Conservation (phyloP, 2,797 vertebrate genomes). For the Otus scops region DNA sequence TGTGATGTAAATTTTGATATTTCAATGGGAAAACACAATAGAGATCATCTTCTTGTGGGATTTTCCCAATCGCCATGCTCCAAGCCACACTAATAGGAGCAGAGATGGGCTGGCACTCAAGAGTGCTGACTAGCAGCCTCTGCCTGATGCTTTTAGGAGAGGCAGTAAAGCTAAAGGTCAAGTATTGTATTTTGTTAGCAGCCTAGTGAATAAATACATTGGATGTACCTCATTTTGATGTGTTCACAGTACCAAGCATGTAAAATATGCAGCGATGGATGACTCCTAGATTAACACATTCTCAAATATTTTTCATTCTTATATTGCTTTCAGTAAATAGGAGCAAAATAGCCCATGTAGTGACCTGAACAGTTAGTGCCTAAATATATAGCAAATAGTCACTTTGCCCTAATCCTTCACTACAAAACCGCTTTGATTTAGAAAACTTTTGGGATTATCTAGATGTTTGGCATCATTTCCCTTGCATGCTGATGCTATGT, state of each 20-base stretch:
- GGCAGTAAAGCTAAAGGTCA: conserved; percentile 8
- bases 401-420: not conserved
- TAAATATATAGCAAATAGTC: not conserved
- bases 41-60: not conserved
- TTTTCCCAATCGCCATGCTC: not conserved
- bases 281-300: not conserved
- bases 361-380: not conserved
- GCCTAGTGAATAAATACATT: not conserved
- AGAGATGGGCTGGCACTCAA: not conserved
- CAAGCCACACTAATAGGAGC: not conserved
- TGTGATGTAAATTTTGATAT: not conserved
- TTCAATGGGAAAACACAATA: not conserved
- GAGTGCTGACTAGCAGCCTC: not conserved
- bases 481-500: not conserved
- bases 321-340: not conserved
- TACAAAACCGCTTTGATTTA: not conserved
- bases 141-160: not conserved
- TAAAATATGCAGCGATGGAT: not conserved
- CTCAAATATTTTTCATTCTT: not conserved
- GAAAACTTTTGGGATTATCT: not conserved
- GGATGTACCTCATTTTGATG: not conserved
- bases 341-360: not conserved
- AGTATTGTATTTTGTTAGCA: not conserved
- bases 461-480: not conserved
- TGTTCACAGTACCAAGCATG: not conserved